Percentiles rank a stretch among this genome's conserved stretches.
phyloP scores from a whole-genome alignment of 2,113 vertebrate genomes.

The Ranitomeya variabilis region DNA sequence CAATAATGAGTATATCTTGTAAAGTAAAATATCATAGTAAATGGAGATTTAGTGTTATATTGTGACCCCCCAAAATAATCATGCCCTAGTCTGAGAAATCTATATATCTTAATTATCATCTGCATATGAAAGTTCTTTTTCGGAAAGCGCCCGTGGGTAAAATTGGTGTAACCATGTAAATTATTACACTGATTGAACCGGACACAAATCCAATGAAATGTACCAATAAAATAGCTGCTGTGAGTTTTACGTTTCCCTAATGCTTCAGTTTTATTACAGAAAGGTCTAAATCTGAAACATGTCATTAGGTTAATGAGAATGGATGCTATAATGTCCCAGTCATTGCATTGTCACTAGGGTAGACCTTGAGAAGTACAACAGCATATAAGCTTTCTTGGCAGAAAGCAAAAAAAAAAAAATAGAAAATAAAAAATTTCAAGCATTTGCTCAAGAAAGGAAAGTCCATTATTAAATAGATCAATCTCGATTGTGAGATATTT shows the following conservation, averaged over 20 bases:
- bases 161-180: conserved; percentile 52
- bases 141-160: conserved; percentile 28
- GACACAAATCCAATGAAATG: conserved; percentile 58
- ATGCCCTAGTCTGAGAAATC: conserved; percentile 17
- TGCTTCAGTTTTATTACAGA: conserved; percentile 55
- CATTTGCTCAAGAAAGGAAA: conserved; percentile 40
- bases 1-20: neutral
- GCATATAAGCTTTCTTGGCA: neutral
- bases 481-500: conserved; percentile 50
- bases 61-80: conserved; percentile 2
- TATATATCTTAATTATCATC: conserved; percentile 43
- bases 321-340: conserved; percentile 35
- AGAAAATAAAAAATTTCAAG: conserved; percentile 39
- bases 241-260: conserved; percentile 54
- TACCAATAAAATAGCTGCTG: conserved; percentile 54
- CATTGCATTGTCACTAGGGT: conserved; percentile 23
- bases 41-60: neutral
- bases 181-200: conserved; percentile 54
- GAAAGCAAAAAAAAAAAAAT: conserved; percentile 25
- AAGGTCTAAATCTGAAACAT: conserved; percentile 53
- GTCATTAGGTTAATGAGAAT: conserved; percentile 55
- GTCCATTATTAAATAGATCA: conserved; percentile 53
- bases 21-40: conserved; percentile 13
- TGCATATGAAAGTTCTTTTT: conserved; percentile 42
- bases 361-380: conserved; percentile 30